Percentiles rank a stretch among this genome's conserved stretches.
Conservation (phyloP, 2,888 invertebrate genomes). For the Amphipoea lucens region DNA sequence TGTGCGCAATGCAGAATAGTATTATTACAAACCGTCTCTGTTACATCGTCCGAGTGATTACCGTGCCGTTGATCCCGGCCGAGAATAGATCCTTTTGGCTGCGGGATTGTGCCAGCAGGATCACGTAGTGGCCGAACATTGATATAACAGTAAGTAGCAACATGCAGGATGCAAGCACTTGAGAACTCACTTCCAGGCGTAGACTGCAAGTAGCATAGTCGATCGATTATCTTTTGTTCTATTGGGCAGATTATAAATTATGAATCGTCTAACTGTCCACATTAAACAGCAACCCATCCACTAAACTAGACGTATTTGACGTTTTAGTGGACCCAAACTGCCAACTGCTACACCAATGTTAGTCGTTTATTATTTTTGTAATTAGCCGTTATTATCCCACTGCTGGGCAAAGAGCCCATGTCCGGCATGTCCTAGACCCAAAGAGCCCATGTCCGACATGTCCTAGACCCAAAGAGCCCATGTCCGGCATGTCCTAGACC, state of each 20-base stretch:
- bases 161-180: not conserved
- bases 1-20: not conserved
- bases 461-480: no score
- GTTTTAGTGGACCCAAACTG: not conserved
- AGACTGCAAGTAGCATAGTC: not conserved
- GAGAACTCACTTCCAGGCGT: no score
- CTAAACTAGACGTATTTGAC: not conserved
- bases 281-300: not conserved
- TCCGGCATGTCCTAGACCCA: no score
- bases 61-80: slow-evolving; percentile 14
- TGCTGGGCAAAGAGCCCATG: not conserved
- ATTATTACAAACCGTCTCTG: not conserved
- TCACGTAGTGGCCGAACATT: not conserved
- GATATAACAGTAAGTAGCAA: not conserved
- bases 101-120: not conserved
- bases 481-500: no score
- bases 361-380: not conserved
- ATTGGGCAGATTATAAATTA: no score
- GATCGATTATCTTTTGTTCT: not conserved
- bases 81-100: not conserved
- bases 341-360: not conserved
- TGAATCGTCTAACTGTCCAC: not conserved
- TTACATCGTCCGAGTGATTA: slow-evolving; percentile 7
- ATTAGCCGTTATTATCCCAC: not conserved
- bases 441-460: no score